Evolutionary conservation across 2,797 vertebrate species (phyloP).

Genomic region (Xenentodon cancila): DNA sequence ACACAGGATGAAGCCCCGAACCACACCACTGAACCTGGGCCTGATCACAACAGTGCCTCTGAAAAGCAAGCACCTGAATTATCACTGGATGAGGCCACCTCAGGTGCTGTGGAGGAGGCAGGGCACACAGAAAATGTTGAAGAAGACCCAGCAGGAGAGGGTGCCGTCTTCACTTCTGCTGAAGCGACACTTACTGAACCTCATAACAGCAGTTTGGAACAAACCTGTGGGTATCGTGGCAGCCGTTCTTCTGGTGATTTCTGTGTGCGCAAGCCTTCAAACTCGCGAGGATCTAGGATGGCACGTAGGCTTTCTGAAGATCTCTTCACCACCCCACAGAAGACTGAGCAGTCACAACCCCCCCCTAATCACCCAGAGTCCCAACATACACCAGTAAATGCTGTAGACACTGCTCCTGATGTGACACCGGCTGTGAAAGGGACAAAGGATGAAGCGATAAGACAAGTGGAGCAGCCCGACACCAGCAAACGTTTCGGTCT

Average conservation of each 20-base stretch:
- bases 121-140: conserved; percentile 5
- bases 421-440: neutral
- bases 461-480: conserved; percentile 15
- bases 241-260: conserved; percentile 64
- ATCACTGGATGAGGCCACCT: neutral
- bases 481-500: conserved; percentile 73
- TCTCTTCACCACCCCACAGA: conserved; percentile 72
- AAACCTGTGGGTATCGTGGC: conserved; percentile 6
- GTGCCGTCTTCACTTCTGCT: conserved; percentile 7
- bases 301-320: conserved; percentile 64
- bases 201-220: conserved; percentile 2
- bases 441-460: neutral
- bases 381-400: conserved; percentile 6
- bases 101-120: conserved; percentile 1
- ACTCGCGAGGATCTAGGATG: conserved; percentile 52
- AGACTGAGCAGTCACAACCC: conserved; percentile 16
- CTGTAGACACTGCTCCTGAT: conserved; percentile 6
- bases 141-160: conserved; percentile 24
- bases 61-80: conserved; percentile 14
- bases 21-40: conserved; percentile 12
- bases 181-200: conserved; percentile 13
- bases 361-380: conserved; percentile 14
- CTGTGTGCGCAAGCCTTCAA: conserved; percentile 68
- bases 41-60: conserved; percentile 3
- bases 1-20: conserved; percentile 6